These are phyloP conservation scores for Tromatobia lineatoria DNA, from an alignment of 2,888 invertebrate species.

Conservation along the genomic window DNA sequence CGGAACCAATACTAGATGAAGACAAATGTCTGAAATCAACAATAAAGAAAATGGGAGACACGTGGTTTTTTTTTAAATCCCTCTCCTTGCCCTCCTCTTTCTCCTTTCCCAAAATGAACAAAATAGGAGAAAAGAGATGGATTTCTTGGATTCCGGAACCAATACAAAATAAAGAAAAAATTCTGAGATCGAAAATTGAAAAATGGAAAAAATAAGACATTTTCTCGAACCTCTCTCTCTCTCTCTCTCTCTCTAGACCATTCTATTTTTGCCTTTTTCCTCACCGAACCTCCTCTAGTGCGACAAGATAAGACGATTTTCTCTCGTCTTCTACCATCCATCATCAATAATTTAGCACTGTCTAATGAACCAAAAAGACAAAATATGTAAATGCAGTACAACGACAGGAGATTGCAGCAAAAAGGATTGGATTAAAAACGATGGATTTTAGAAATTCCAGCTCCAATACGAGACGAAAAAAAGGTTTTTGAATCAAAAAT, in stretches of 20 bases:
- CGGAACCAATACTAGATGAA: too few relatives aligned
- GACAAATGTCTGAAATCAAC: too few relatives aligned
- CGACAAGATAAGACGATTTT: not conserved
- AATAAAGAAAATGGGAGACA: too few relatives aligned
- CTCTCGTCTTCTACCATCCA: conserved; percentile 52
- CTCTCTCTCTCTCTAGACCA: too few relatives aligned
- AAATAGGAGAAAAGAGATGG: not conserved
- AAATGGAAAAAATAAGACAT: not conserved
- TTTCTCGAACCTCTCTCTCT: not conserved
- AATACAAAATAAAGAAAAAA: too few relatives aligned
- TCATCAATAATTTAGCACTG: conserved; percentile 82
- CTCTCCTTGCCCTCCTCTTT: not conserved
- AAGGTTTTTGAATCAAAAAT: not conserved
- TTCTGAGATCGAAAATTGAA: not conserved
- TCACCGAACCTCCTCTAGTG: not conserved
- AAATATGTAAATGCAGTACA: conserved; percentile 43
- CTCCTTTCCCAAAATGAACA: not conserved
- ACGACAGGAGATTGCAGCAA: conserved; percentile 48
- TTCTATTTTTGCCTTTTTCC: not conserved
- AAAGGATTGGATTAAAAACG: conserved; percentile 25
- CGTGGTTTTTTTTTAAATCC: too few relatives aligned
- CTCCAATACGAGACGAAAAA: not conserved
- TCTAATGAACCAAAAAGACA: conserved; percentile 74
- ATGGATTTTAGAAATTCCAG: not conserved
- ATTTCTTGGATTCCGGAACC: too few relatives aligned